Base-by-base conservation (phyloP, 2,888 invertebrate species). In the Acrobasis suavella region DNA sequence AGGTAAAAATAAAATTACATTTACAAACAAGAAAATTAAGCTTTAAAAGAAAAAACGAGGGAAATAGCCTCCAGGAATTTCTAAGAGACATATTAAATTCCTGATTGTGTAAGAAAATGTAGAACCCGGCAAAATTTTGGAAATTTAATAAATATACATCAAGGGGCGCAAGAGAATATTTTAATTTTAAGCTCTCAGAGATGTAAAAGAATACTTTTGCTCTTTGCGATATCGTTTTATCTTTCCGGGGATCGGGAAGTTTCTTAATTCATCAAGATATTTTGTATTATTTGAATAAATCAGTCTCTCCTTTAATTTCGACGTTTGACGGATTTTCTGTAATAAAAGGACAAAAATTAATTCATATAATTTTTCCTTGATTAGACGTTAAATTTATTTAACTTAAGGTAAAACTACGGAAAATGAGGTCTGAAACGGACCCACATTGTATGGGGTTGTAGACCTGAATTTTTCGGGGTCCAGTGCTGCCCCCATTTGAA, bases 111-210 rank as follows among this genome's bases (percentile, higher is more conserved):
- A 61, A 14, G 55, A 62, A 58, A 58, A 46, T 46, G n/a, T 16
- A 50, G 38, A 49, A 55, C 22, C 55, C 14, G 54, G 54, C 46
- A 38, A 55, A 17, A 15, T 55, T 52, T 15, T 50, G 50, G 17
- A 50, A 55, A 62, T 62, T 55, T 62, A 52, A 62, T 62, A 62
- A 62, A 55, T 52, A 54, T 15, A 61, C 54, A 51, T 61, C 46
- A 61, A 61, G 49, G 49, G 14, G 42, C 32, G 42, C 16, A 56
- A 56, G 42, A 60, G 50, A 50, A 60, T 51, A 51, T 60, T 42
- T 60, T 51, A 60, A 60, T 60, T 51, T 60, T 17, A 42, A 39
- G 14, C 9, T 58, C n/a, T 50, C 39, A 39, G 38, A 15, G 9
- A 59, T 32, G 59, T 60, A 58, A 49, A 46, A 58, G n/a, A 22